Evolutionary conservation across 2,797 vertebrate genomes (phyloP).

Genomic region (Cyprinodon diabolis): DNA sequence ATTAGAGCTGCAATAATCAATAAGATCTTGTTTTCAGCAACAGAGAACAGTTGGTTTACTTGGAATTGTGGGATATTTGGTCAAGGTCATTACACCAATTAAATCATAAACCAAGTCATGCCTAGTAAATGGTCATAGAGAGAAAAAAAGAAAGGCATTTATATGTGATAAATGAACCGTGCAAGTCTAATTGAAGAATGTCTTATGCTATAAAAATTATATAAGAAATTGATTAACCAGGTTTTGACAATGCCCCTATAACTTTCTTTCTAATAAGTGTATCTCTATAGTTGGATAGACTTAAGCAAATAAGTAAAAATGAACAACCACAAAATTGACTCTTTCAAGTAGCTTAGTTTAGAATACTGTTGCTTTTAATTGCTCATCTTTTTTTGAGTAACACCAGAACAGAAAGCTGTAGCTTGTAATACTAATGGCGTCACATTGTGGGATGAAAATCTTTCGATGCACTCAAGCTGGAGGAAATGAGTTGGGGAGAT

Average conservation of each 20-base stretch:
- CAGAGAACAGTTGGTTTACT: background rate
- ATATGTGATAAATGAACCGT: no score
- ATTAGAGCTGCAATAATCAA: background rate
- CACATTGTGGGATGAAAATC: constrained; percentile 50
- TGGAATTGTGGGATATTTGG: background rate
- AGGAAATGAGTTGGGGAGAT: constrained; percentile 55
- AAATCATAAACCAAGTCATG: background rate
- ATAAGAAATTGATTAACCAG: no score
- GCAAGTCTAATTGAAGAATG: no score
- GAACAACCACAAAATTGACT: no score
- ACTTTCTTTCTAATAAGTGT: no score
- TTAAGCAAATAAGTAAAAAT: no score
- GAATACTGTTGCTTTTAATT: background rate
- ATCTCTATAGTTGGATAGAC: no score
- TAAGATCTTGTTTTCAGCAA: background rate
- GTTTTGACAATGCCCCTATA: no score
- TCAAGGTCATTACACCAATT: background rate
- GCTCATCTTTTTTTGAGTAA: background rate
- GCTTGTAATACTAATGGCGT: constrained; percentile 25
- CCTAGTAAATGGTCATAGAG: background rate
- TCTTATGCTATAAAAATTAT: no score
- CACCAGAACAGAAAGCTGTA: background rate
- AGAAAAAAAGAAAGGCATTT: no score
- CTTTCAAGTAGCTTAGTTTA: no score
- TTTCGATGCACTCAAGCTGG: constrained; percentile 47